A percentile compares a stretch with the other conserved stretches of the same genome.
These are phyloP conservation scores for Cinclus mexicanus DNA, from an alignment of 2,113 vertebrate species.

Conservation along the genomic window DNA sequence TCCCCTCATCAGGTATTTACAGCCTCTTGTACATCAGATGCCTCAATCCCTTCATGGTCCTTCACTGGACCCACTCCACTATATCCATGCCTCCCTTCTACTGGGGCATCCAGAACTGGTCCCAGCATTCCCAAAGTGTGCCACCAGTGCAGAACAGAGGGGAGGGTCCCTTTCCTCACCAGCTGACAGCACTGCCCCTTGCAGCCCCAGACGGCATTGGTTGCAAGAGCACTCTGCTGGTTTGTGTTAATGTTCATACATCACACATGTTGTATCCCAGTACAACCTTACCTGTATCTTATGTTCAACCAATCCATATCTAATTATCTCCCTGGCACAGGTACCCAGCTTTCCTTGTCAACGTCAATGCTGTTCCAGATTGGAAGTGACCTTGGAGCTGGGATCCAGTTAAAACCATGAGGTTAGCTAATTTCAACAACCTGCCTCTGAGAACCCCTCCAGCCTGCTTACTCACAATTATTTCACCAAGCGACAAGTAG, in stretches of 20 bases:
- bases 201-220: not conserved
- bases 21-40: rapidly evolving
- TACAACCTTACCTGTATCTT: rapidly evolving
- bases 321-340: not conserved
- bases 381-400: not conserved
- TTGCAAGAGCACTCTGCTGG: not conserved
- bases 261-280: rapidly evolving
- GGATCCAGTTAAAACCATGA: not conserved
- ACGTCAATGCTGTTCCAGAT: not conserved
- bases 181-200: no score
- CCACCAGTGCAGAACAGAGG: not conserved
- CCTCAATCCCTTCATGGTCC: not conserved
- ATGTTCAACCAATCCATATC: not conserved
- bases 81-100: not conserved
- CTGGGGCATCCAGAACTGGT: not conserved
- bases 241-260: not conserved
- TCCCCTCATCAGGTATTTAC: not conserved
- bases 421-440: not conserved
- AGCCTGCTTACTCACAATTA: not conserved
- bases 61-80: not conserved
- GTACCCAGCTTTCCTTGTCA: not conserved
- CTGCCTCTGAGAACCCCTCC: not conserved
- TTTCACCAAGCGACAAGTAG: not conserved
- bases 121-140: not conserved
- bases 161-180: not conserved